phyloP scores from a whole-genome alignment of 2,113 vertebrate genomes.

The Oryzias woworae region DNA sequence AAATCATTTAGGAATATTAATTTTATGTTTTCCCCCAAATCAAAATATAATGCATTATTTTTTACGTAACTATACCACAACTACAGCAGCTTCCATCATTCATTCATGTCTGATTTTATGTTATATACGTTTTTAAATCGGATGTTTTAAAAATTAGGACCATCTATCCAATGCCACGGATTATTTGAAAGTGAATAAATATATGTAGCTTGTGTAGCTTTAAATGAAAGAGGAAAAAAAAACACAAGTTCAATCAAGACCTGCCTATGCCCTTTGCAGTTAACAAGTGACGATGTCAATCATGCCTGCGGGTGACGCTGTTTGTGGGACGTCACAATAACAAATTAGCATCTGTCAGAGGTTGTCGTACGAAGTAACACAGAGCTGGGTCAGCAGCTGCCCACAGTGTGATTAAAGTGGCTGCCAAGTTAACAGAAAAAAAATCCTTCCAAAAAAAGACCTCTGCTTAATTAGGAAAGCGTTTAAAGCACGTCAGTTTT shows the following conservation, averaged over 20 bases:
- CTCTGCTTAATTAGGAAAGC: constrained; percentile 48
- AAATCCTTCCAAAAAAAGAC: constrained; percentile 29
- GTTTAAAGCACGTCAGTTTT: constrained; percentile 36
- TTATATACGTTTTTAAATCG: too few species aligned
- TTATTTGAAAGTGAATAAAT: not conserved
- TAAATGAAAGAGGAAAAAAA: not conserved
- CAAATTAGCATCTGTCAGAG: constrained; percentile 65
- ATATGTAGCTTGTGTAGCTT: not conserved
- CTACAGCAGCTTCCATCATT: too few species aligned
- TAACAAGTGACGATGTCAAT: constrained; percentile 40
- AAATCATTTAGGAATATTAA: too few species aligned
- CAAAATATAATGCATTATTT: too few species aligned
- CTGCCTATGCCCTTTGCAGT: constrained; percentile 11
- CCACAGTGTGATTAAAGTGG: constrained; percentile 51
- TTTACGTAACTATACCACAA: too few species aligned
- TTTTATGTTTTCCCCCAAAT: too few species aligned
- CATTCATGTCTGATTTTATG: too few species aligned
- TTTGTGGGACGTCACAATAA: constrained; percentile 31
- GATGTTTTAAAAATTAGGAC: too few species aligned
- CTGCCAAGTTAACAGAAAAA: constrained; percentile 39
- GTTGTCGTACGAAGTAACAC: constrained; percentile 42
- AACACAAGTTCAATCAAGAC: constrained; percentile 3
- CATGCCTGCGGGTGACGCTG: constrained; percentile 49
- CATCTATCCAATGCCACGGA: too few species aligned
- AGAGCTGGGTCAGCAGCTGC: constrained; percentile 58